Conservation (phyloP, 1,140 invertebrate genomes). For the Euwallacea similis region DNA sequence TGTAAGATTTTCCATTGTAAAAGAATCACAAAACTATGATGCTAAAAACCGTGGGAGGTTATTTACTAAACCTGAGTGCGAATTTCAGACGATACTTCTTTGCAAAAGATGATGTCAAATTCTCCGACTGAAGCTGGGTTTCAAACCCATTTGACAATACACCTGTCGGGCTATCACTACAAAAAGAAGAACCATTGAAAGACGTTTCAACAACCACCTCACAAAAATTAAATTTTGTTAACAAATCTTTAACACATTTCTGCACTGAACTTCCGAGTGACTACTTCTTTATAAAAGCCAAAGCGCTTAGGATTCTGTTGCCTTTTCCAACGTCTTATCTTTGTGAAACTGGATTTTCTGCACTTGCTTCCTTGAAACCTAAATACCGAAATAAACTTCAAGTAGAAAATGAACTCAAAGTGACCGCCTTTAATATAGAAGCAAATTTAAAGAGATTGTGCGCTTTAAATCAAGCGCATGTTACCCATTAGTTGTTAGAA, state of each 20-base stretch:
- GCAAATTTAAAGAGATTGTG: too few relatives aligned
- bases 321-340: too few relatives aligned
- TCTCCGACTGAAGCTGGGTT: background rate
- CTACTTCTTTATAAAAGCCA: background rate
- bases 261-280: background rate
- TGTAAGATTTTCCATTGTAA: background rate
- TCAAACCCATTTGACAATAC: background rate
- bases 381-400: too few relatives aligned
- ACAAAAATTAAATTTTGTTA: too few relatives aligned
- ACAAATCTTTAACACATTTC: too few relatives aligned
- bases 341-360: too few relatives aligned
- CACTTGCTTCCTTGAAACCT: too few relatives aligned
- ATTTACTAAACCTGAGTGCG: background rate
- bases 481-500: too few relatives aligned
- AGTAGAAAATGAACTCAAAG: too few relatives aligned
- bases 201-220: background rate
- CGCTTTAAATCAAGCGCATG: too few relatives aligned
- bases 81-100: background rate
- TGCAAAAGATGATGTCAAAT: constrained; percentile 1
- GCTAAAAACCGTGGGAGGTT: background rate
- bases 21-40: background rate
- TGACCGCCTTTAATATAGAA: too few relatives aligned
- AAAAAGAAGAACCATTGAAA: background rate
- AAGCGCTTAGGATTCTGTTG: too few relatives aligned
- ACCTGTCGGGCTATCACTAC: background rate